phyloP scores from a whole-genome alignment of 2,888 invertebrate species.

The Macrosoma leucophasiata region DNA sequence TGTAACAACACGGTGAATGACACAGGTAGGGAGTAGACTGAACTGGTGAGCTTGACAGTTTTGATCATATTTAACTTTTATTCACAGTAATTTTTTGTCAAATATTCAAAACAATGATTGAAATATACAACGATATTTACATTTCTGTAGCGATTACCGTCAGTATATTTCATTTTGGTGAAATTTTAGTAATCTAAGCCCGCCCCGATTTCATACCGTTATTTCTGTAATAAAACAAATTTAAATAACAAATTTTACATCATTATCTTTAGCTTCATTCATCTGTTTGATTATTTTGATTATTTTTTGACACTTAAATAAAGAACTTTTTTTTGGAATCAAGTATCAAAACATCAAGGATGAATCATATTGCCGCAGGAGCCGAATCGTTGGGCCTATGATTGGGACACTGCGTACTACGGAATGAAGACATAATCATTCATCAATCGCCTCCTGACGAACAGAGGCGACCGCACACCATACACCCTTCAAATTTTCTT shows the following conservation, averaged over 20 bases:
- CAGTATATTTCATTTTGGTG: too few species aligned
- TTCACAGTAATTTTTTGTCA: too few species aligned
- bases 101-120: too few species aligned
- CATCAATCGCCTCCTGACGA: slow-evolving; percentile 61
- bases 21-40: slow-evolving; percentile 56
- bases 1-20: slow-evolving; percentile 70
- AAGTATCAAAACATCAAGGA: slow-evolving; percentile 13
- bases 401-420: slow-evolving; percentile 24
- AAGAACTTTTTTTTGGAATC: neutral
- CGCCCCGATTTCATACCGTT: too few species aligned
- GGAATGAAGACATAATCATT: slow-evolving; percentile 65
- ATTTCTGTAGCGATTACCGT: too few species aligned
- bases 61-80: slow-evolving; percentile 55
- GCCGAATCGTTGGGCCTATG: slow-evolving; percentile 22
- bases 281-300: too few species aligned
- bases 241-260: too few species aligned
- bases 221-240: too few species aligned
- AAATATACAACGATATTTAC: too few species aligned
- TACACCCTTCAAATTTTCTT: too few species aligned
- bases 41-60: slow-evolving; percentile 30
- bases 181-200: too few species aligned
- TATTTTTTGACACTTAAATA: neutral
- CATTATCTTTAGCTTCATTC: too few species aligned
- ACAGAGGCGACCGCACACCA: slow-evolving; percentile 63
- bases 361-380: slow-evolving; percentile 2